phyloP scores from a whole-genome alignment of 2,113 vertebrate genomes.

The Leuciscus idus region DNA sequence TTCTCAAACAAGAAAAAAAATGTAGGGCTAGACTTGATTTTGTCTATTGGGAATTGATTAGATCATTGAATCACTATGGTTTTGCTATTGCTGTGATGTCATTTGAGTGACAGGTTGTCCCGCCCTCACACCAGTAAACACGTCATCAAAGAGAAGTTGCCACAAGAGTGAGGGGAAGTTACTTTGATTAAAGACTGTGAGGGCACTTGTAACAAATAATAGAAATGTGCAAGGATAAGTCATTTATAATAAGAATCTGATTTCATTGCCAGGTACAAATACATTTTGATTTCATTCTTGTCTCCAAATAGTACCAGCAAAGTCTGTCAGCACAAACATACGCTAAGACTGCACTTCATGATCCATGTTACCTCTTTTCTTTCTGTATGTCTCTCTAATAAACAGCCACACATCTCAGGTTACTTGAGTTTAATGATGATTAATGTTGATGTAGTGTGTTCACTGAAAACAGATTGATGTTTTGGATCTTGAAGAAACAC shows the following conservation, averaged over 20 bases:
- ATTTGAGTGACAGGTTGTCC: too few species aligned
- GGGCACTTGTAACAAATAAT: not conserved
- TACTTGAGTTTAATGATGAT: slow-evolving; percentile 26
- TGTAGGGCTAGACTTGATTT: too few species aligned
- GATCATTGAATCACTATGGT: too few species aligned
- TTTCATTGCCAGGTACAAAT: not conserved
- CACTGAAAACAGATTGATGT: slow-evolving; percentile 29
- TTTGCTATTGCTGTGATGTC: too few species aligned
- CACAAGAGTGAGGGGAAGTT: too few species aligned
- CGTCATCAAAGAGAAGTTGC: too few species aligned
- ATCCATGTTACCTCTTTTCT: not conserved
- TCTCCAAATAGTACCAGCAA: not conserved
- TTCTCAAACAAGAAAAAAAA: too few species aligned
- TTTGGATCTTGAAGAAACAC: slow-evolving; percentile 40
- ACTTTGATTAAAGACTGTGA: too few species aligned
- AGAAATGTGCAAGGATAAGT: too few species aligned
- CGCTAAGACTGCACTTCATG: not conserved
- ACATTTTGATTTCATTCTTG: not conserved
- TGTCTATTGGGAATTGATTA: too few species aligned
- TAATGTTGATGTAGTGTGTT: slow-evolving; percentile 25
- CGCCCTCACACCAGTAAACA: too few species aligned
- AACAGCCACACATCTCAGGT: slow-evolving; percentile 39
- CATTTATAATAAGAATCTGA: too few species aligned
- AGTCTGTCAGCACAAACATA: not conserved
- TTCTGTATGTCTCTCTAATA: slow-evolving; percentile 12